Conservation (phyloP, 2,888 invertebrate species). For the Hyppa rectilinea region DNA sequence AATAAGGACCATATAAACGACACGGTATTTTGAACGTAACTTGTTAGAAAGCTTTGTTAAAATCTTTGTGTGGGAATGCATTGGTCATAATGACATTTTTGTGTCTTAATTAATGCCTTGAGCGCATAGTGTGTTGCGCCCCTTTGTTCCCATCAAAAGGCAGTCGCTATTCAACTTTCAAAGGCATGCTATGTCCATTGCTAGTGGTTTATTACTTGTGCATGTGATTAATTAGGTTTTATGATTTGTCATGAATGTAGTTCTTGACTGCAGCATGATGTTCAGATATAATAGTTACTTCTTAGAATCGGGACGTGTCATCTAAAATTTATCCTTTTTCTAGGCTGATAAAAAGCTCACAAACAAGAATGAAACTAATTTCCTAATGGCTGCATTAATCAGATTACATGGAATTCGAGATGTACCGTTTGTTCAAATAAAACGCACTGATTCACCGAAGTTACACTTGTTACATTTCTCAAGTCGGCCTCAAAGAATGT, state of each 20-base stretch:
- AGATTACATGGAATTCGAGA: constrained; percentile 40
- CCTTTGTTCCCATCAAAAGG: constrained; percentile 70
- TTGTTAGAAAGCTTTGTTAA: constrained; percentile 55
- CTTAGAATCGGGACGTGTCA: neutral
- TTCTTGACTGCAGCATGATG: neutral
- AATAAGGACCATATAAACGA: constrained; percentile 51
- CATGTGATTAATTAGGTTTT: constrained; percentile 49
- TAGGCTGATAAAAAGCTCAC: neutral
- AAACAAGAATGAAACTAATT: constrained; percentile 5
- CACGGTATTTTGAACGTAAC: constrained; percentile 45
- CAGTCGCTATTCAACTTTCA: constrained; percentile 63
- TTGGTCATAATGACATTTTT: constrained; percentile 73
- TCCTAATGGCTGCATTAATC: constrained; percentile 29
- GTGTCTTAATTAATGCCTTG: constrained; percentile 76
- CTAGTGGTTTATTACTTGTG: constrained; percentile 44
- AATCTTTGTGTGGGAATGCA: constrained; percentile 71
- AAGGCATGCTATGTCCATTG: constrained; percentile 60
- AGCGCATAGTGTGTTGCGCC: constrained; percentile 59
- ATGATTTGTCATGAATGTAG: constrained; percentile 26
- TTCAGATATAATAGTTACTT: neutral
- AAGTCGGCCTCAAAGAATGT: constrained; percentile 61
- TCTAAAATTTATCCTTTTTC: neutral
- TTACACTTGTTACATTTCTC: constrained; percentile 59
- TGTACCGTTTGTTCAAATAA: constrained; percentile 41
- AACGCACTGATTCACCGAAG: constrained; percentile 34